Evolutionary conservation across 2,888 invertebrate species (phyloP).

Genomic region (Peribatodes rhomboidaria): DNA sequence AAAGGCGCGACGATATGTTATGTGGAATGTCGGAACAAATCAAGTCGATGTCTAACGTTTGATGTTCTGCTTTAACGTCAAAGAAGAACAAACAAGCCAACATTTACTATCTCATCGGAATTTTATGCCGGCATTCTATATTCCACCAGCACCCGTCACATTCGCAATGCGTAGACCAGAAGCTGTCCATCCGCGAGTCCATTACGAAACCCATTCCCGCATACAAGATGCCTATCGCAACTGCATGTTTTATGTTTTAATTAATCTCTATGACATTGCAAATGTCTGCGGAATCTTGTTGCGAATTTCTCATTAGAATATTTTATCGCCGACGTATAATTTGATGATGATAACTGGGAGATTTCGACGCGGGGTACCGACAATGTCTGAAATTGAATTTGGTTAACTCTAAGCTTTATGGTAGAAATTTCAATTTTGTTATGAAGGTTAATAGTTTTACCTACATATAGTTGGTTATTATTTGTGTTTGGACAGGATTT

Average conservation of each 20-base stretch:
- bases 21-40: too few relatives aligned
- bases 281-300: conserved; percentile 20
- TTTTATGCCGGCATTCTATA: too few relatives aligned
- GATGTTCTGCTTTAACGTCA: too few relatives aligned
- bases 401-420: not conserved
- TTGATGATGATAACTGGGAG: not conserved
- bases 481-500: not conserved
- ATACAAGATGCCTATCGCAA: conserved; percentile 32
- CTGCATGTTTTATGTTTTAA: conserved; percentile 27
- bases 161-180: conserved; percentile 13
- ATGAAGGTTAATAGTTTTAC: not conserved
- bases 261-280: conserved; percentile 36
- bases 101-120: too few relatives aligned
- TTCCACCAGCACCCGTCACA: not conserved
- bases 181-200: conserved; percentile 9
- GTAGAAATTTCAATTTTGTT: not conserved
- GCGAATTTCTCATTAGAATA: conserved; percentile 27
- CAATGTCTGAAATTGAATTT: not conserved
- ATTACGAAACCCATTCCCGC: conserved; percentile 33
- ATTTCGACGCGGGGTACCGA: conserved; percentile 5
- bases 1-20: too few relatives aligned
- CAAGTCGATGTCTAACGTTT: too few relatives aligned
- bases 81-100: too few relatives aligned
- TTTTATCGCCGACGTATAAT: conserved; percentile 15
- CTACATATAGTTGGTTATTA: not conserved